Evolutionary conservation across 2,797 vertebrate genomes (phyloP), one percentile per base, ranked within the genome.

Genomic region (Poeciliopsis infans): DNA sequence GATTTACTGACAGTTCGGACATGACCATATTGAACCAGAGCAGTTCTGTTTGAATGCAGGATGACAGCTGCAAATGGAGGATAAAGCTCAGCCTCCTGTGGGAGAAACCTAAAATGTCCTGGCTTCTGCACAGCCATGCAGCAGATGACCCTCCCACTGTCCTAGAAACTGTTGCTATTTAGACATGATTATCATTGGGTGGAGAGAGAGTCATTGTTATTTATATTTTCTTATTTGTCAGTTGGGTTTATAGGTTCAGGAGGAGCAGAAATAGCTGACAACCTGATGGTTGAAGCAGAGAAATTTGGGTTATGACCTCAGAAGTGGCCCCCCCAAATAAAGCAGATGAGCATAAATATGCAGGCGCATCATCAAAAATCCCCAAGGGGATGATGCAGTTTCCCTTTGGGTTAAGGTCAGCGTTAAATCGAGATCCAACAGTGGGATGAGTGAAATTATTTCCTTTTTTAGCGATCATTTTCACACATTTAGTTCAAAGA

Each of bases 131-230:
- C 84, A 85, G 86, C 76, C 83, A 66, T 79, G 86, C 79, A 92
- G 86, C 92, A 93, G 92, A 91, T 95, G 94, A 94, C 86, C 88
- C 11, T 43, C 41, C 41, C 72, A 81, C 78, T 46, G 81, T 90
- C 93, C 90, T 93, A 86, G 91, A 94, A 91, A 94, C 93, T 83
- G 94, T 95, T 95, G 93, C 92, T 94, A 85, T 94, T 94, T 95
- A 85, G 89, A 85, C n/a, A 46, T 76, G 89, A 93, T 92, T 89
- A 93, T 87, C 88, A 82, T 46, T 28, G 45, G 68, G 76, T 66
- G 87, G 77, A 75, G 78, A 77, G 78, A 81, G 83, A 89, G 87
- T 93, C 93, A 93, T 86, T 92, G 89, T 94, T 92, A 93, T 94
- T 94, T 95, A 94, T 95, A 92, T 80, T 87, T 82, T 84, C 76